These are phyloP conservation scores for Ptiloglossa arizonensis DNA, from an alignment of 1,140 invertebrate species.

Conservation along the genomic window DNA sequence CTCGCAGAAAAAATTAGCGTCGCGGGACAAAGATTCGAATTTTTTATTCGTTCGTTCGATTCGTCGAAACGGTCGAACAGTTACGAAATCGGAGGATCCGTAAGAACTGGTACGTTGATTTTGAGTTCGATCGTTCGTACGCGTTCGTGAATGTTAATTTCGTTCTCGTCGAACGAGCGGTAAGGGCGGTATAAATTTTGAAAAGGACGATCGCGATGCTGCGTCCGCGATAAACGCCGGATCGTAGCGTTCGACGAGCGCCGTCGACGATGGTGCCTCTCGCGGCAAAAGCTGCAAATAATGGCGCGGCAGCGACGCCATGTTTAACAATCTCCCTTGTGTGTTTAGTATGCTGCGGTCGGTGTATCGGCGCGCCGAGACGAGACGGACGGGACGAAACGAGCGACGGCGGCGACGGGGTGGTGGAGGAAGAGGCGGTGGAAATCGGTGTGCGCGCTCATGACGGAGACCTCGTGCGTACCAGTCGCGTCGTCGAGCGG, in stretches of 20 bases:
- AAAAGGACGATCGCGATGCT: not conserved
- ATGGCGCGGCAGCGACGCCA: constrained; percentile 60
- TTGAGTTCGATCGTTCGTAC: too few relatives aligned
- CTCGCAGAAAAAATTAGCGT: too few relatives aligned
- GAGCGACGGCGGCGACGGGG: constrained; percentile 38
- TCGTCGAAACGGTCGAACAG: too few relatives aligned
- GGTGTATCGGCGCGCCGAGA: constrained; percentile 66
- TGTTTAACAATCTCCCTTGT: constrained; percentile 71
- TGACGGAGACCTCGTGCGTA: constrained; percentile 67
- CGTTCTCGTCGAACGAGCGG: too few relatives aligned
- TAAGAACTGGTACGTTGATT: too few relatives aligned
- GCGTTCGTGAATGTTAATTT: too few relatives aligned
- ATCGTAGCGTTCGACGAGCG: not conserved
- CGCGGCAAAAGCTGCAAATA: constrained; percentile 37
- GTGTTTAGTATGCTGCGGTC: constrained; percentile 72
- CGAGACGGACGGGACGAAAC: constrained; percentile 57
- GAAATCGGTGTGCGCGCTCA: constrained; percentile 59
- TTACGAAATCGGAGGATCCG: too few relatives aligned
- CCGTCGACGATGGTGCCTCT: constrained; percentile 55
- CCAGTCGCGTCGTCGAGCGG: constrained; percentile 65
- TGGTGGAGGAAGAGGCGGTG: constrained; percentile 28
- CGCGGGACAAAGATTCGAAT: too few relatives aligned
- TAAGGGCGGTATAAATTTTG: too few relatives aligned
- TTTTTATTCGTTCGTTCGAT: too few relatives aligned
- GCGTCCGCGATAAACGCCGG: too few relatives aligned